Evolutionary conservation across 2,797 vertebrate genomes (phyloP), one percentile per base, ranked within the genome.

Genomic region (Danionella dracula): DNA sequence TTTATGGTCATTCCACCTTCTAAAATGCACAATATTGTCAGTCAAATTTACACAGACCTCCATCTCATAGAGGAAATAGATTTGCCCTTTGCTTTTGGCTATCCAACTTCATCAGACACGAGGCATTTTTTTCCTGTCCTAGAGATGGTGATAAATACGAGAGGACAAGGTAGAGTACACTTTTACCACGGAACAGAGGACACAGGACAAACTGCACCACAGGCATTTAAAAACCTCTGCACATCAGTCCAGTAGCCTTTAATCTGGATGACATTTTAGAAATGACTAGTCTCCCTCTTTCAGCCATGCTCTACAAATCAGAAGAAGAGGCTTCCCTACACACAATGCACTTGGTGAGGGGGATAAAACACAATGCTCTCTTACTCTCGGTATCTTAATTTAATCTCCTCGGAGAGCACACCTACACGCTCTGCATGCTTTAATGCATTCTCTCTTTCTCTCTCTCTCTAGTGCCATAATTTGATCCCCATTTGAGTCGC

Each of bases 351-450:
- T 59, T 21, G 1, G 44, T 32, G 20, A 49, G 42, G 56, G 51
- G 56, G 62, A 49, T 64, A 41, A 67, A 67, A 77, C 76, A 81
- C 76, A 84, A 85, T 78, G 77, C 81, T 78, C 74, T 78, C 66
- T 40, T 72, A 72, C 65, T 37, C 11, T 54, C 71, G 65, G 68
- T 81, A 87, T 88, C 85, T 85, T 89, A 86, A 89, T 89, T 86
- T 87, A 82, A 89, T 89, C 87, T 88, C 80, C 78, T 84, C 79
- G 74, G 54, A 79, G 38, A 73, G 72, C 68, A 68, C 63, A 73
- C 73, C 67, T 71, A 77, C 67, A 70, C 19, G 37, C 46, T 21
- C 12, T 19, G 61, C 57, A 66, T 34, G 19, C 34, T 27, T 65
- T 51, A 63, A 58, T 65, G 31, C 48, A 45, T 45, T 29, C 45